Percentiles rank a stretch among this genome's conserved stretches.
Evolutionary conservation across 2,797 vertebrate genomes (phyloP).

Genomic region (Hippopotamyrus pictus): DNA sequence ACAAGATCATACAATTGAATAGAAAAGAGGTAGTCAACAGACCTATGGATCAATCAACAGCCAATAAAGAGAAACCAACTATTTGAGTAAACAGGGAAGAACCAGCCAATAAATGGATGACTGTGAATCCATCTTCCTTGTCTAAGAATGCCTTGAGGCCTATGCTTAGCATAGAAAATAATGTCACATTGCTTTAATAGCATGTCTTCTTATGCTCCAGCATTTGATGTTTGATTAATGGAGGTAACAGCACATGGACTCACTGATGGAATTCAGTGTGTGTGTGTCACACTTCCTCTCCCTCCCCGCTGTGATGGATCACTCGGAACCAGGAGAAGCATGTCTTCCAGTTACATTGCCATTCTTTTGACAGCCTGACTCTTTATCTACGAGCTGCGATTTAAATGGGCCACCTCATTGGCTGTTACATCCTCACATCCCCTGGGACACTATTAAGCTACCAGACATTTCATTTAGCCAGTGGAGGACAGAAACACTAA

Average conservation of each 20-base stretch:
- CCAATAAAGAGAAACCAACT: neutral
- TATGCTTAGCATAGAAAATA: neutral
- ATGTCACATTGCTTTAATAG: neutral
- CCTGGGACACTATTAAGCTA: neutral
- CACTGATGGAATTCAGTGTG: neutral
- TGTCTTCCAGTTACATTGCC: constrained; percentile 5
- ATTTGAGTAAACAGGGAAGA: neutral
- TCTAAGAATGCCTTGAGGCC: neutral
- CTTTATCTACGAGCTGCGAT: constrained; percentile 10
- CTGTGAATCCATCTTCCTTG: neutral
- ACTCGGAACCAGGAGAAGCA: neutral
- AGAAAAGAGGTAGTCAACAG: neutral
- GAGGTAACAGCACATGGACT: neutral
- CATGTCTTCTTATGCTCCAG: neutral
- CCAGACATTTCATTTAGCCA: neutral
- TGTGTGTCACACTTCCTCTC: neutral
- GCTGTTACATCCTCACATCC: neutral
- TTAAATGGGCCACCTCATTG: neutral
- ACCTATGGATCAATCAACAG: neutral
- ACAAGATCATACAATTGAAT: neutral
- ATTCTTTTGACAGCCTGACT: neutral
- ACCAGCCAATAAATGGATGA: neutral
- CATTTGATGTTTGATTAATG: constrained; percentile 2
- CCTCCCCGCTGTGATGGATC: neutral
- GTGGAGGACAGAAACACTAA: neutral